Evolutionary conservation across 2,888 invertebrate genomes (phyloP), one percentile per base, ranked within the genome.

Genomic region (Drosophila melanosoma): DNA sequence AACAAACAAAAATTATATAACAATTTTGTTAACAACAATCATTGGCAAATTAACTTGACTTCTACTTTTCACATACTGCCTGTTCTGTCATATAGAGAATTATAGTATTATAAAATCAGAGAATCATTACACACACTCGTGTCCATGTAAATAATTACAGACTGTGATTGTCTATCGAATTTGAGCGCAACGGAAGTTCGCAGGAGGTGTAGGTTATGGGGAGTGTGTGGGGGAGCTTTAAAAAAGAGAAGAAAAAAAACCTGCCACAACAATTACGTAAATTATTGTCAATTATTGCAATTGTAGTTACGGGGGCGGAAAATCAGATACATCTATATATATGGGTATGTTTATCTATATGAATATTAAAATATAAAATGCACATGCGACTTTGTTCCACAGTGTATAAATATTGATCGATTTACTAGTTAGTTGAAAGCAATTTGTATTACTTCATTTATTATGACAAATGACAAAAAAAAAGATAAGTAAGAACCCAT

Each of bases 231-330:
- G 20, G 36, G 36, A 49, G 40, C 12, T 49, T 23, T 12, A 35
- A 23, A 35, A 17, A 32, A 15, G 29, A 33, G n/a, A 53, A 42
- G 42, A 36, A 69, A 29, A 59, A 29, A 53, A 69, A 87, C 87
- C 81, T 81, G 71, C 67, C 73, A 62, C 56, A 79, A 77, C 87
- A 87, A 87, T 85, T 85, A 81, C 81, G 60, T 69, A 68, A 87
- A 89, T 89, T 89, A 87, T 87, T 83, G 86, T 85, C 87, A 87
- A 87, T 89, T 87, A 87, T 74, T 81, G 77, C 83, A 87, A 85
- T 87, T 86, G 86, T 76, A 77, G 65, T 72, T 74, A 57, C 59
- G 70, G 64, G 78, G 81, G 79, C 79, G 87, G 74, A 48, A 54
- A 70, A 86, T 58, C 63, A 69, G 66, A 45, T 15, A 45, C 7